A percentile compares a stretch with the other conserved stretches of the same genome.
phyloP scores from a whole-genome alignment of 2,113 vertebrate species.

The Trochalopteron elliotii region DNA sequence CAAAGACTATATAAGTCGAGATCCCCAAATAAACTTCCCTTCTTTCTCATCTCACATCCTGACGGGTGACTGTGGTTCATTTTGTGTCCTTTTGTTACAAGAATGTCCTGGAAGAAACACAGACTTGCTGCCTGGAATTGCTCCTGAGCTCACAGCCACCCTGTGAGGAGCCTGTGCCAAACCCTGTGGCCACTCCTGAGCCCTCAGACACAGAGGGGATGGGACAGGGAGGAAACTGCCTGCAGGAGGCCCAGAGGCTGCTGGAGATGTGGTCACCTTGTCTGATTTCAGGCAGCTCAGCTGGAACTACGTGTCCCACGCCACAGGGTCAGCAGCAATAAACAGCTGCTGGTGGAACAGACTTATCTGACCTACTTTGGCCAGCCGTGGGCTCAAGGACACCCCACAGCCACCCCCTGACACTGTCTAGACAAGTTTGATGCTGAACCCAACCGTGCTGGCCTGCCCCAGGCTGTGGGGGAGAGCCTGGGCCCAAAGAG shows the following conservation, averaged over 20 bases:
- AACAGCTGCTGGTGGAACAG: background rate
- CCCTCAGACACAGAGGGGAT: background rate
- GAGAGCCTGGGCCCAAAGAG: background rate
- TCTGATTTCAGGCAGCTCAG: background rate
- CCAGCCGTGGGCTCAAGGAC: background rate
- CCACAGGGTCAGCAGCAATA: background rate
- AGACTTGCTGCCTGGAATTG: background rate
- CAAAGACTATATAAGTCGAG: no score
- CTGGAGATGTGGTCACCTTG: background rate
- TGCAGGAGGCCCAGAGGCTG: background rate
- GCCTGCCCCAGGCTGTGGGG: background rate
- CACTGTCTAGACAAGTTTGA: background rate
- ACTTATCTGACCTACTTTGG: slow-evolving; percentile 48
- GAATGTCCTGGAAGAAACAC: background rate
- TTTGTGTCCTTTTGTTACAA: no score
- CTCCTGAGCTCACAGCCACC: background rate
- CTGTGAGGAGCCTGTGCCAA: background rate
- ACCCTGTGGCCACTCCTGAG: background rate
- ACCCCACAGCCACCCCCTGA: background rate
- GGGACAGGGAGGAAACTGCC: background rate
- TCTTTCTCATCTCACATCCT: no score
- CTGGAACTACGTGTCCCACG: background rate
- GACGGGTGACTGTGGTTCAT: no score
- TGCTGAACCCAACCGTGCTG: background rate
- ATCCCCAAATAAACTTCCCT: no score